Evolutionary conservation across 1,140 invertebrate genomes (phyloP).

Genomic region (Heliconius hermathena): DNA sequence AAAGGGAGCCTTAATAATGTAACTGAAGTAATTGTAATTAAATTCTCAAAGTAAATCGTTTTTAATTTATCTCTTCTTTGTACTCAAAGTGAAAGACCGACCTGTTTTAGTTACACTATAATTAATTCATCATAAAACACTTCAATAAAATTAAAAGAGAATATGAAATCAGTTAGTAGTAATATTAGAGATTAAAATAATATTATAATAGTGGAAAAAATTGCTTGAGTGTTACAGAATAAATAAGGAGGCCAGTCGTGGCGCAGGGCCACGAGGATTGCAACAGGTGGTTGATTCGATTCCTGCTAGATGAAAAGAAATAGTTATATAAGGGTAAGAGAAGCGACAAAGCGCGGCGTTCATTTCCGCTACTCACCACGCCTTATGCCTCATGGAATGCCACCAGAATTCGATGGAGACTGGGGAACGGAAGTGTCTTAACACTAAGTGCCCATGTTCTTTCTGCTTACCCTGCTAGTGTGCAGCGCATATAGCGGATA

Average conservation of each 20-base stretch:
- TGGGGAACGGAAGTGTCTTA: too few species aligned
- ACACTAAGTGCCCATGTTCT: too few species aligned
- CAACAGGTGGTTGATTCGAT: not conserved
- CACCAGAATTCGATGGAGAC: too few species aligned
- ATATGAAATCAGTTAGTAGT: too few species aligned
- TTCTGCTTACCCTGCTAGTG: too few species aligned
- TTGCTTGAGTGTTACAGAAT: too few species aligned
- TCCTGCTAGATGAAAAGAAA: not conserved
- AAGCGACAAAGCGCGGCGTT: too few species aligned
- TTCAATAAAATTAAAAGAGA: not conserved
- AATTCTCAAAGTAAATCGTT: not conserved
- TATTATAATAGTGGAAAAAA: too few species aligned
- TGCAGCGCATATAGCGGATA: too few species aligned
- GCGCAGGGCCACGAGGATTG: not conserved
- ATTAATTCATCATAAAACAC: not conserved
- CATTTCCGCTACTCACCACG: too few species aligned
- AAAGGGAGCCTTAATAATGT: constrained; percentile 2
- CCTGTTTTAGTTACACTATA: not conserved
- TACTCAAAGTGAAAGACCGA: not conserved
- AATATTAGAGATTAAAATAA: too few species aligned
- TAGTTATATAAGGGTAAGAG: not conserved
- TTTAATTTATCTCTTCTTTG: not conserved
- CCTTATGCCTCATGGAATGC: too few species aligned
- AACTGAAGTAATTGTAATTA: not conserved
- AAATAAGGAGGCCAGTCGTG: not conserved